Evolutionary conservation across 2,888 invertebrate species (phyloP), one percentile per base, ranked within the genome.

Genomic region (Idaea biselata): DNA sequence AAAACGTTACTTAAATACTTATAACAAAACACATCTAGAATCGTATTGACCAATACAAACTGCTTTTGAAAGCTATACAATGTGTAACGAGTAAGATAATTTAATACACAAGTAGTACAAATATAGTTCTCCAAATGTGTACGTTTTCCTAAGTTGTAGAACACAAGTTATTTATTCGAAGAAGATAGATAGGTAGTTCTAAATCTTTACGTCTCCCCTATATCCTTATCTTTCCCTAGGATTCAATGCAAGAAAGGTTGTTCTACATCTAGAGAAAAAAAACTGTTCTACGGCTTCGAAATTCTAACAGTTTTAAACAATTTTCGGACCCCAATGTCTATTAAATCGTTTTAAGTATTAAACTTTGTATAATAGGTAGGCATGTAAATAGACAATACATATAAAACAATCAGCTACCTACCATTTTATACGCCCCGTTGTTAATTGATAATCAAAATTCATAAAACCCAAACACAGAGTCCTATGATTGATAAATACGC

Each of bases 11-110:
- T 44, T 44, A 44, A 44, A 44, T 44, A 44, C 44, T 44, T 44
- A 8, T 6, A 44, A 44, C 25, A 25, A 59, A 65, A 63, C 54
- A 59, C 55, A 58, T 33, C 62, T 62, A 67, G 62, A 61, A 33
- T 65, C 60, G 57, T 61, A 61, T 44, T 44, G 8, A 8, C 14
- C 8, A 32, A 32, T 32, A 11, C 6, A 32, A 32, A 32, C 6
- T 8, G 6, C 32, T 32, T 14, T 44, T 44, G 14, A 44, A 44
- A 44, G 14, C 2, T 44, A 44, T 44, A 44, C 44, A 14, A 44
- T 44, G 44, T 44, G 44, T 44, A 44, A 44, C 44, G 44, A 44
- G 11, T 14, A 44, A 44, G 44, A 14, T 14, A 44, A 44, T 44
- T 32, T 44, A 44, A 44, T 8, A 11, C 11, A 44, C 8, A 32